These are phyloP conservation scores for Clitarchus hookeri DNA, from an alignment of 2,888 invertebrate species.

Conservation along the genomic window DNA sequence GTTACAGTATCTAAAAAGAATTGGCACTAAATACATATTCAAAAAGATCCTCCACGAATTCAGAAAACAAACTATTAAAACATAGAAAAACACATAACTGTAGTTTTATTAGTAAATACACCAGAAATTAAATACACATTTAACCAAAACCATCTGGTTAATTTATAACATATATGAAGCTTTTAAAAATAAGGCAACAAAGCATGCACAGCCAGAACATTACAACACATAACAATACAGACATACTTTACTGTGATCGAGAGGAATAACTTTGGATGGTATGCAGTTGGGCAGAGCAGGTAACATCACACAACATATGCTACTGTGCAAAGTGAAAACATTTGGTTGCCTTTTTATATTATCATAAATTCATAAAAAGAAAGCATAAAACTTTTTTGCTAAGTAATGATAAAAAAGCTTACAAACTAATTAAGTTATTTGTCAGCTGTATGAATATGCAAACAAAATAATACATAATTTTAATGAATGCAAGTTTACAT, in stretches of 20 bases:
- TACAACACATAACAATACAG: too few species aligned
- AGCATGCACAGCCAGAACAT: background rate
- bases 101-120: background rate
- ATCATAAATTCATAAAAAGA: background rate
- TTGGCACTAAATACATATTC: background rate
- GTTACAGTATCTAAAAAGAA: background rate
- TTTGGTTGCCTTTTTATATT: background rate
- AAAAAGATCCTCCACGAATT: too few species aligned
- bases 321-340: background rate
- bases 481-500: too few species aligned
- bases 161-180: background rate
- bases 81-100: background rate
- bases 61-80: background rate
- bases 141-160: background rate
- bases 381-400: too few species aligned
- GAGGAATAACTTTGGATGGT: too few species aligned
- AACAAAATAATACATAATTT: too few species aligned
- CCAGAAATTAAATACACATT: background rate
- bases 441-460: too few species aligned
- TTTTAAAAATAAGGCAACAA: background rate
- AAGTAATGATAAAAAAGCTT: too few species aligned
- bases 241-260: too few species aligned
- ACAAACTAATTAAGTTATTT: too few species aligned
- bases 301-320: background rate
- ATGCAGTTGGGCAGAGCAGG: too few species aligned